Conservation (phyloP, 2,113 vertebrate species). For the Mola mola region DNA sequence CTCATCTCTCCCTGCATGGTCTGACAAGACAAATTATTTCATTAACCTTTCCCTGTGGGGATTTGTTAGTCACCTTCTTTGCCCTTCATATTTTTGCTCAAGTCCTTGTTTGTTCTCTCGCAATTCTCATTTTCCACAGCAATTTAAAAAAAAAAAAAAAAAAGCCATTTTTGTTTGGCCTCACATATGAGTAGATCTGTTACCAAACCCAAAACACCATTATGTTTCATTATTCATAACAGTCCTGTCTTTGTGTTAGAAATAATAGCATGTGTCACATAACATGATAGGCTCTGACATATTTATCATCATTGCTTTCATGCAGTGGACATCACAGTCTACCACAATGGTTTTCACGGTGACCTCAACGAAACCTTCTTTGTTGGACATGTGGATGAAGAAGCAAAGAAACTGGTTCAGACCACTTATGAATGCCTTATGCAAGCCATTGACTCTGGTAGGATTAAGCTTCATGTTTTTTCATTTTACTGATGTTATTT, state of each 20-base stretch:
- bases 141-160: neutral
- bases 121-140: constrained; percentile 15
- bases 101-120: constrained; percentile 34
- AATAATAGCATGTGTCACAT: neutral
- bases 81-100: constrained; percentile 18
- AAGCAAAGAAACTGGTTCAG: constrained; percentile 90
- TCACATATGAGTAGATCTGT: neutral
- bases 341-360: constrained; percentile 96
- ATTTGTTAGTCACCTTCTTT: constrained; percentile 22
- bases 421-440: constrained; percentile 98
- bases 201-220: neutral
- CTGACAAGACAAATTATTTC: constrained; percentile 67
- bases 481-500: too few relatives aligned
- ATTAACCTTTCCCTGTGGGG: constrained; percentile 64
- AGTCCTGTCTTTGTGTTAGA: neutral
- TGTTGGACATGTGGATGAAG: constrained; percentile 94
- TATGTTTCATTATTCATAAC: constrained; percentile 1
- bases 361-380: constrained; percentile 98
- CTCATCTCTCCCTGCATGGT: constrained; percentile 51
- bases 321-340: constrained; percentile 98
- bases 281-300: constrained; percentile 11
- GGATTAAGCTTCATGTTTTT: constrained; percentile 14
- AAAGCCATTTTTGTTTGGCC: constrained; percentile 9
- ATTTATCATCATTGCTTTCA: neutral
- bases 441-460: constrained; percentile 97